Base-by-base conservation (phyloP, 1,140 invertebrate genomes). In the Wiebesia pumilae region DNA sequence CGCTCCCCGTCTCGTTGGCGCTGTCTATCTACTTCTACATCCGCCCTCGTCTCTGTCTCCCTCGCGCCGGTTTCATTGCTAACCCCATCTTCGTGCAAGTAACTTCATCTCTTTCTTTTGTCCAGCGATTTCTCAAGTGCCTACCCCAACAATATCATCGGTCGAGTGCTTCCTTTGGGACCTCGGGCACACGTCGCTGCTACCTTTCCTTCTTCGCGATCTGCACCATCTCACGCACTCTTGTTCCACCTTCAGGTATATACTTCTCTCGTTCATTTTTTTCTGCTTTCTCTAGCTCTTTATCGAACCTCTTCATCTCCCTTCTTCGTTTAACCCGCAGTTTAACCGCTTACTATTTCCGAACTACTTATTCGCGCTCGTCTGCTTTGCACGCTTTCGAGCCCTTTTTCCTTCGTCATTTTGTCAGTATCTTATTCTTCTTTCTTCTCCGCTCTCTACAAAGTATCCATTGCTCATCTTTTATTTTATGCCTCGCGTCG, bases 111-210 rank as follows among this genome's bases (percentile, higher is more conserved):
- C 89, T 90, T 90, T 91, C 89, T 88, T 88, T 88, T 88, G 84
- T 86, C 75, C 81, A 33, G 77, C 77, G 81, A 83, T 54, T 82
- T 83, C 81, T 87, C 86, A 83, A 90, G 90, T 90, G 88, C 89
- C 90, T 89, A 89, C 89, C 90, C 89, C 90, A 90, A 91, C 90
- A 90, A 91, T 92, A 92, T 92, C 90, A 89, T 83, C 90, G 90
- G 89, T 91, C 89, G 90, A 92, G 91, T 91, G 89, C 86, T 89
- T 91, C 91, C 91, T 92, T 92, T 91, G 91, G 90, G 91, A 92
- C 90, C 91, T 90, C 90, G 89, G 88, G 90, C 87, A 84, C 77
- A 84, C 83, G 40, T 81, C n/a, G 27, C 83, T 33, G 73, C 58
- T 81, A 14, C 81, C 65, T 77, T 27, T n/a, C n/a, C 54, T 81